Evolutionary conservation across 1,140 invertebrate genomes (phyloP), one percentile per base, ranked within the genome.

Genomic region (Magallana ariakensis): DNA sequence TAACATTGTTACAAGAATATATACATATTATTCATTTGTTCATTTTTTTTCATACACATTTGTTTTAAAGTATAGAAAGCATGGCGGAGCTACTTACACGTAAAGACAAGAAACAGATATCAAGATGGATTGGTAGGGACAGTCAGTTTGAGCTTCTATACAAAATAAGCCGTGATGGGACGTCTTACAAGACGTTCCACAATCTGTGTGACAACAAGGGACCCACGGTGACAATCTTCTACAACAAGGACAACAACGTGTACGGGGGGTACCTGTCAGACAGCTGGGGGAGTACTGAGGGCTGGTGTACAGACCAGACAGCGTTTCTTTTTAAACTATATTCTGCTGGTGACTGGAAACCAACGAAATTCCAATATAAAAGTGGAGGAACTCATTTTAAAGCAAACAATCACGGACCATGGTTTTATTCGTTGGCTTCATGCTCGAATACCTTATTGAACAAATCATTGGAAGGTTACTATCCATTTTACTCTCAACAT

Each of bases 231-330:
- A 60, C 58, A 0, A n/a, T 60, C 58, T 60, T 60, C 58, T 60
- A 60, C 58, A 60, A 85, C 55, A 16, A 9, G 10, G n/a, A 85
- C 89, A 94, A 55, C 8, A 70, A 60, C 19, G 26, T 85, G 10
- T 85, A 70, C 26, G 84, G 84, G 8, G 84, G 84, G 16, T 85
- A 85, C 46, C 53, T n/a, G 26, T 19, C 16, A 5, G 9, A 19
- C 19, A 85, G 11, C 46, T 85, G 84, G 84, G 7, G 16, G 6
- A n/a, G 33, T 9, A n/a, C 7, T 56, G 11, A 8, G n/a, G 10
- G 13, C 57, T 58, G 57, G 57, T 15, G 10, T 9, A 58, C 13
- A 58, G 57, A 58, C 10, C 3, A 10, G 10, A 58, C 13, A 9
- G 13, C 57, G 13, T 58, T 58, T 58, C n/a, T 58, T 4, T 58